phyloP scores from a whole-genome alignment of 1,140 invertebrate genomes.

The Drosophila seguyi region DNA sequence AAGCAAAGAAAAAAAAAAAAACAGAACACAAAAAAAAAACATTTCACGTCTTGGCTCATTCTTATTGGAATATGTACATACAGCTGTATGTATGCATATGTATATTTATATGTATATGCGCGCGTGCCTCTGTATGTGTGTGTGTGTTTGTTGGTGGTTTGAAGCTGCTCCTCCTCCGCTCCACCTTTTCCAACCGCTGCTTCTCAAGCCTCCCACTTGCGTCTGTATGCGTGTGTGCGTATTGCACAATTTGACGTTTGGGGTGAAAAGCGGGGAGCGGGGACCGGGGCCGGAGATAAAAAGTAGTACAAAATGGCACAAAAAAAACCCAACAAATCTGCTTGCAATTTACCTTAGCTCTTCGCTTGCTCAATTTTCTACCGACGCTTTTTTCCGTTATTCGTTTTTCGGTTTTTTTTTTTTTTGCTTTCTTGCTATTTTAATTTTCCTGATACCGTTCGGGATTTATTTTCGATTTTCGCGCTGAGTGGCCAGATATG shows the following conservation, averaged over 20 bases:
- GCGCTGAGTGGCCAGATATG: constrained; percentile 3
- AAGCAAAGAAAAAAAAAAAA: constrained; percentile 37
- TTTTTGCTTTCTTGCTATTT: constrained; percentile 1
- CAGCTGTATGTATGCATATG: constrained; percentile 50
- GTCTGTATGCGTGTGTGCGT: constrained; percentile 44
- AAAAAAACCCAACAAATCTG: constrained; percentile 43
- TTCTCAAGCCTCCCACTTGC: constrained; percentile 47
- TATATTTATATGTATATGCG: constrained; percentile 39
- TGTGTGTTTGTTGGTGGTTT: constrained; percentile 69
- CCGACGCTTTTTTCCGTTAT: constrained; percentile 12
- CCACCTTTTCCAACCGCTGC: constrained; percentile 13
- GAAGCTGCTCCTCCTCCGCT: constrained; percentile 63
- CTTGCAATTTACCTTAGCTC: constrained; percentile 75
- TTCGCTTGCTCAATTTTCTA: constrained; percentile 33
- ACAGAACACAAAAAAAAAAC: constrained; percentile 49
- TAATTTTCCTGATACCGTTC: constrained; percentile 12
- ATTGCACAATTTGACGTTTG: constrained; percentile 60
- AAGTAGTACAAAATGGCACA: constrained; percentile 34
- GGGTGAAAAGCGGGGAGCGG: constrained; percentile 13
- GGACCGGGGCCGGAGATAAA: constrained; percentile 3
- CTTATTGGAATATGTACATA: constrained; percentile 64
- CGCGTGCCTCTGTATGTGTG: constrained; percentile 46
- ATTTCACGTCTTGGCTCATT: constrained; percentile 63
- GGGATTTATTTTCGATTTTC: constrained; percentile 20
- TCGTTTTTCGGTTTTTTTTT: constrained; percentile 4